Evolutionary conservation across 1,140 invertebrate species (phyloP), one percentile per base, ranked within the genome.

Genomic region (Cepaea nemoralis): DNA sequence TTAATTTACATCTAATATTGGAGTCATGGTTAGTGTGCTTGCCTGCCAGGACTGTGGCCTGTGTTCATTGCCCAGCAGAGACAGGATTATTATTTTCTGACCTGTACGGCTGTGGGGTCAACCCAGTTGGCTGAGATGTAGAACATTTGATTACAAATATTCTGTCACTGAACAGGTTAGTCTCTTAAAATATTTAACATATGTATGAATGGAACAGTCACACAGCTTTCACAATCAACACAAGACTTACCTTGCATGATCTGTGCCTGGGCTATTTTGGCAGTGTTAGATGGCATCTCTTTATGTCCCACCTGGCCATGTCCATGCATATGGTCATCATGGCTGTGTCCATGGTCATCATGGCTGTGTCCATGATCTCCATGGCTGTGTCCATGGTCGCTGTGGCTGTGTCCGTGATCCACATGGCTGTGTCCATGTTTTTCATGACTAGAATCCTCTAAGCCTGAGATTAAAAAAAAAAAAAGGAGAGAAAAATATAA

Each of bases 261-360:
- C 82, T 92, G 91, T 80, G 86, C 89, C 77, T 90, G 88, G 37
- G 90, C 84, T 33, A 83, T 84, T 80, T 86, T 81, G 74, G 82
- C 94, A 93, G 92, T 92, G 89, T 92, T 78, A 22, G 85, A 92
- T 71, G 40, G 89, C 83, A 94, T 93, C 66, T 92, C 92, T 84
- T 92, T 92, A 37, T 82, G 83, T 70, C 90, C 85, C 42, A 88
- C 87, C 78, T 90, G 86, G 45, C 81, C 77, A 76, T 89, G 85
- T 0, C 89, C 86, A 77, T 90, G 86, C 0, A 82, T 82, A 83
- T 87, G 70, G 87, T 86, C 80, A 39, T 88, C 87, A 80, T 90
- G 86, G 45, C 81, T 80, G 78, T 89, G 85, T 0, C 83, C 83
- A 83, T 87, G 71, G 87, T 86, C 81, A 31, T 63, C 82, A 83